Evolutionary conservation across 2,797 vertebrate genomes (phyloP).

Genomic region (Microcaecilia unicolor): DNA sequence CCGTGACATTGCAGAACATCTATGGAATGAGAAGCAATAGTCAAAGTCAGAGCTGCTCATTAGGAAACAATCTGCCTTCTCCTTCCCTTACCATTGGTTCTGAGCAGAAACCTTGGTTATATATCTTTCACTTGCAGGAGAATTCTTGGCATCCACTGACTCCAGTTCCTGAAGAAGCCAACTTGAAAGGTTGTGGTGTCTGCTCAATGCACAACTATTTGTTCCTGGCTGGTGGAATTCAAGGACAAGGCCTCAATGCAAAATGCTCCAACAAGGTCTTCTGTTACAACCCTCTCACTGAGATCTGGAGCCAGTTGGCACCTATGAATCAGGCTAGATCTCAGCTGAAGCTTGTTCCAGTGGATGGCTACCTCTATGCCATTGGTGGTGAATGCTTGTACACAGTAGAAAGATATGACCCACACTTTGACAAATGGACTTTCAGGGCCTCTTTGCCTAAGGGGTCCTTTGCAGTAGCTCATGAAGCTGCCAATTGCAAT

Average conservation of each 20-base stretch:
- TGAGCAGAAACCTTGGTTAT: conserved; percentile 1
- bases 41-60: background rate
- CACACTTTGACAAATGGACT: conserved; percentile 10
- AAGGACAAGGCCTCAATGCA: conserved; percentile 11
- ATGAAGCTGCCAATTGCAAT: conserved; percentile 33
- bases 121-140: conserved; percentile 14
- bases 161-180: conserved; percentile 10
- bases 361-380: conserved; percentile 28
- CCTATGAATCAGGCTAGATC: conserved; percentile 30
- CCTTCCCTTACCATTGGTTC: background rate
- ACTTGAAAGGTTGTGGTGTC: conserved; percentile 21
- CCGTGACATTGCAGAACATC: conserved; percentile 17
- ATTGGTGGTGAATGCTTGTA: conserved; percentile 28
- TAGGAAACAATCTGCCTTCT: background rate
- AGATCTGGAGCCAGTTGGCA: conserved; percentile 35
- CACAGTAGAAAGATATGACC: conserved; percentile 26
- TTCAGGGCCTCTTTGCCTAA: conserved; percentile 14
- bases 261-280: conserved; percentile 29
- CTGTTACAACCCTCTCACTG: conserved; percentile 40
- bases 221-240: conserved; percentile 38
- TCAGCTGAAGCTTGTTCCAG: conserved; percentile 35
- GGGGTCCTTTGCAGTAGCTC: conserved; percentile 32
- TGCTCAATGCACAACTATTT: conserved; percentile 41
- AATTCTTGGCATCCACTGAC: conserved; percentile 22
- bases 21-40: conserved; percentile 4